A percentile compares a stretch with the other conserved stretches of the same genome.
Evolutionary conservation across 2,113 vertebrate genomes (phyloP).

Genomic region (Maccullochella peelii): DNA sequence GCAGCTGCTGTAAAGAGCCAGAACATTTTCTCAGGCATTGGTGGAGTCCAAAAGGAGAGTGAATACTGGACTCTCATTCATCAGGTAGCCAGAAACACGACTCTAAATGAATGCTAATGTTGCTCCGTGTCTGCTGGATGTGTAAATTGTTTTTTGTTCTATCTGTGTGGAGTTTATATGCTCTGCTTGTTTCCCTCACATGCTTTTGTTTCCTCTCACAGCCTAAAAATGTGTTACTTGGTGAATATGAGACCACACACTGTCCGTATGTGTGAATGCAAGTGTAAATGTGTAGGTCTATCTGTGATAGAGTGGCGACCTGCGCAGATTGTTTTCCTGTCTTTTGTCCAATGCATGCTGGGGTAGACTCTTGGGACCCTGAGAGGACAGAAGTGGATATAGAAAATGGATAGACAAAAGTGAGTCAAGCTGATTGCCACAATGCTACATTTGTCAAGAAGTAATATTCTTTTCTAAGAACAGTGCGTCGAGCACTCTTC

Average conservation of each 20-base stretch:
- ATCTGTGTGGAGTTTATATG: background rate
- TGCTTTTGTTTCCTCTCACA: background rate
- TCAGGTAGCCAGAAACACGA: background rate
- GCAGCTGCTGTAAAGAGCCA: background rate
- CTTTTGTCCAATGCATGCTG: background rate
- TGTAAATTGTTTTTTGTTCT: background rate
- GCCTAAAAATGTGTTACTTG: background rate
- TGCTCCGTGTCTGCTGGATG: background rate
- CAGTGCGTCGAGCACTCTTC: constrained; percentile 22
- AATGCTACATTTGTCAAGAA: constrained; percentile 39
- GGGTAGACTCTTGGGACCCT: background rate
- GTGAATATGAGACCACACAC: background rate
- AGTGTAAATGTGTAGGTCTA: background rate
- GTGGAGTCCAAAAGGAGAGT: background rate
- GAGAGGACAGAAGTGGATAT: background rate
- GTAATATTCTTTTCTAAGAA: background rate
- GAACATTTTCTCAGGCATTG: background rate
- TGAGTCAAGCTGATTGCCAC: constrained; percentile 2
- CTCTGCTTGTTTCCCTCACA: background rate
- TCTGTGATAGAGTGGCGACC: background rate
- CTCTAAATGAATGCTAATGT: background rate
- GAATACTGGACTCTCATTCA: background rate
- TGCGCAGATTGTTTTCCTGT: background rate
- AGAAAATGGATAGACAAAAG: constrained; percentile 21
- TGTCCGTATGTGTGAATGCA: background rate